Percentiles rank a stretch among this genome's conserved stretches.
Evolutionary conservation across 2,888 invertebrate species (phyloP).

Genomic region (Lutraria lutraria): DNA sequence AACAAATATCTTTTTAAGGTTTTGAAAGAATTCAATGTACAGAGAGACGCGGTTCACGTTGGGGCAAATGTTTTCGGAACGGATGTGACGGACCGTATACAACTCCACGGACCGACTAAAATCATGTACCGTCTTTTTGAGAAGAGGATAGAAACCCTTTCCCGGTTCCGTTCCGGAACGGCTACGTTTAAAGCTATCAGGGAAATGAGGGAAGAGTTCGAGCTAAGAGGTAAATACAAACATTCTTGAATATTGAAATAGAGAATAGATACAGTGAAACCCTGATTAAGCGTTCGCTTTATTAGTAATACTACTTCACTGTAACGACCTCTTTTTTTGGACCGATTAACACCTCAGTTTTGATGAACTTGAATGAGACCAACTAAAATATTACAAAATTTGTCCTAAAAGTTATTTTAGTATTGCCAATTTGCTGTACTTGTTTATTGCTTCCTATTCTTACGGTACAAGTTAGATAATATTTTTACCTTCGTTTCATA

Average conservation of each 20-base stretch:
- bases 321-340: too few relatives aligned
- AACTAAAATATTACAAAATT: too few relatives aligned
- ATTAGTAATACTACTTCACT: too few relatives aligned
- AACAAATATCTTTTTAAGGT: conserved; percentile 29
- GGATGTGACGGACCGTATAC: conserved; percentile 57
- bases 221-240: conserved; percentile 35
- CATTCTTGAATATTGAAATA: neutral
- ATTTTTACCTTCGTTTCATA: too few relatives aligned
- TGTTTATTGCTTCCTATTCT: too few relatives aligned
- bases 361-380: too few relatives aligned
- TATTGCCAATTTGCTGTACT: too few relatives aligned
- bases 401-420: too few relatives aligned
- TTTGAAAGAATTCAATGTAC: conserved; percentile 54
- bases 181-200: conserved; percentile 52
- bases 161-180: conserved; percentile 47
- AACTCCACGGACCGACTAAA: conserved; percentile 55
- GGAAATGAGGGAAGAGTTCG: conserved; percentile 61
- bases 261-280: neutral
- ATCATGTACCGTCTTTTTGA: conserved; percentile 31
- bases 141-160: conserved; percentile 45
- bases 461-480: too few relatives aligned
- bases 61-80: conserved; percentile 70
- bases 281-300: too few relatives aligned
- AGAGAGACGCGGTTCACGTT: conserved; percentile 54
- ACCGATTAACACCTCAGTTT: too few relatives aligned